Percentiles rank a stretch among this genome's conserved stretches.
These are phyloP conservation scores for Zootoca vivipara DNA, from an alignment of 2,113 vertebrate genomes.

Conservation along the genomic window DNA sequence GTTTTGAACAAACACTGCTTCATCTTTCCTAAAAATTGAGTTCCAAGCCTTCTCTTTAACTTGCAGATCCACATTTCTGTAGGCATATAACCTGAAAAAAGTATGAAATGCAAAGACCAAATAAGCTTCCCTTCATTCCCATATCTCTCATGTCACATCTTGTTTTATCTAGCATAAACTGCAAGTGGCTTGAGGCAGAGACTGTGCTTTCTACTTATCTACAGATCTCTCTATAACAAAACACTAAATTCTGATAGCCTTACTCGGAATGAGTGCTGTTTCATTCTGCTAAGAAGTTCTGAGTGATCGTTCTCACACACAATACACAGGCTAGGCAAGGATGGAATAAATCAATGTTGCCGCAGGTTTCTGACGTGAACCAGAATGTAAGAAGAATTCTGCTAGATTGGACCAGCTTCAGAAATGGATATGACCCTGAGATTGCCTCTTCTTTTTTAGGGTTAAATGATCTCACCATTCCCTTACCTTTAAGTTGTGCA, in stretches of 20 bases:
- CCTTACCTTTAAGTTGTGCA: not conserved
- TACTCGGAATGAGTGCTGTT: not conserved
- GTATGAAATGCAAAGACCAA: not conserved
- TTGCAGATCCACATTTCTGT: not conserved
- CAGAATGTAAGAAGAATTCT: not conserved
- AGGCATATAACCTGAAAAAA: not conserved
- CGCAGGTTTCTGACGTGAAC: not conserved
- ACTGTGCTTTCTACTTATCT: slow-evolving; percentile 16
- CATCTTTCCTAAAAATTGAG: not conserved
- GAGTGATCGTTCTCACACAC: not conserved
- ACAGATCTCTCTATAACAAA: slow-evolving; percentile 23
- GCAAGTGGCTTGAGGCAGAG: slow-evolving; percentile 17
- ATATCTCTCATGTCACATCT: slow-evolving; percentile 22
- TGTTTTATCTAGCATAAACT: slow-evolving; percentile 30
- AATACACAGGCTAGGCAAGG: not conserved
- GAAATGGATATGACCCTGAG: not conserved
- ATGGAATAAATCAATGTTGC: not conserved
- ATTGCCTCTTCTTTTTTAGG: not conserved
- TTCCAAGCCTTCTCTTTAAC: not conserved
- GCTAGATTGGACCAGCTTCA: not conserved
- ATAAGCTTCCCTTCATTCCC: slow-evolving; percentile 1
- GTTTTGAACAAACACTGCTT: not conserved
- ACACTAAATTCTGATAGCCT: slow-evolving; percentile 24
- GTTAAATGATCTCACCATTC: not conserved
- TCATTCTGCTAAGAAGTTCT: not conserved